phyloP scores from a whole-genome alignment of 2,888 invertebrate genomes.

The Acleris emargana region DNA sequence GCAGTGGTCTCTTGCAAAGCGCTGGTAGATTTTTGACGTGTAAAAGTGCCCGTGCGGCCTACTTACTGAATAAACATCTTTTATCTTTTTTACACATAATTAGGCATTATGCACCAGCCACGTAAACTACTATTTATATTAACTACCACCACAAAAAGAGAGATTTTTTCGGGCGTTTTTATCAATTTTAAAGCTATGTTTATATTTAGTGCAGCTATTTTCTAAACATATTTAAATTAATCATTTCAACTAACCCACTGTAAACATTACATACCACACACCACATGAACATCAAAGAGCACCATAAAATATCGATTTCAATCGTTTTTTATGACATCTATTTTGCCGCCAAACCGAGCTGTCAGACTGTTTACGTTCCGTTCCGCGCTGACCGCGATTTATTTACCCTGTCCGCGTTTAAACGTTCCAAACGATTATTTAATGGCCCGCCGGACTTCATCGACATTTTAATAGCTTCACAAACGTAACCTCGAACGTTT shows the following conservation, averaged over 20 bases:
- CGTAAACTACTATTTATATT: too few relatives aligned
- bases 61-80: too few relatives aligned
- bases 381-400: slow-evolving; percentile 5
- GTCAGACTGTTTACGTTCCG: slow-evolving; percentile 19
- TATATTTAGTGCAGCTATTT: too few relatives aligned
- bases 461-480: slow-evolving; percentile 16
- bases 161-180: too few relatives aligned
- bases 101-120: too few relatives aligned
- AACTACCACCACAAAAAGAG: too few relatives aligned
- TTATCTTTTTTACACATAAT: too few relatives aligned
- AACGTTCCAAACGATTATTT: slow-evolving; percentile 19
- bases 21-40: too few relatives aligned
- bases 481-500: neutral
- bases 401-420: slow-evolving; percentile 14
- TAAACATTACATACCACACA: neutral
- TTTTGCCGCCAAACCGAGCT: slow-evolving; percentile 19
- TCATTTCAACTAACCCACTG: neutral
- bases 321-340: slow-evolving; percentile 11
- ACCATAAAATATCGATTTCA: slow-evolving; percentile 17
- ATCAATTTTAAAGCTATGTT: too few relatives aligned
- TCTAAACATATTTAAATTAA: too few relatives aligned
- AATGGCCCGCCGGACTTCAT: slow-evolving; percentile 13
- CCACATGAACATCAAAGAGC: slow-evolving; percentile 12
- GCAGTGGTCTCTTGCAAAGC: too few relatives aligned
- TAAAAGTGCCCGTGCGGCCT: too few relatives aligned